phyloP scores from a whole-genome alignment of 2,888 invertebrate genomes.

The Pammene aurita region DNA sequence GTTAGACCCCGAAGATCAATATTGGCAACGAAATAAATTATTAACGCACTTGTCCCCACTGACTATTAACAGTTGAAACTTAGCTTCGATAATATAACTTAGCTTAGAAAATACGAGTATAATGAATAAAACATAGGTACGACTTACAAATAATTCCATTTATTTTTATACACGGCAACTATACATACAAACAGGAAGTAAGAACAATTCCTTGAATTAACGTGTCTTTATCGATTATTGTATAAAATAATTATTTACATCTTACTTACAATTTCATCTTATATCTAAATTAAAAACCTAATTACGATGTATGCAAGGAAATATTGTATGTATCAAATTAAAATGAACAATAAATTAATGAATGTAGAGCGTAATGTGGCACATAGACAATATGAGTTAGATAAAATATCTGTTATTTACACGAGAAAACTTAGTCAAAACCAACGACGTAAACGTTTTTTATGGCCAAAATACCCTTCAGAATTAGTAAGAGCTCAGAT shows the following conservation, averaged over 20 bases:
- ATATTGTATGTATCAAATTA: conserved; percentile 69
- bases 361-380: conserved; percentile 74
- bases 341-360: conserved; percentile 82
- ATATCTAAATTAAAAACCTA: conserved; percentile 73
- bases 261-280: conserved; percentile 69
- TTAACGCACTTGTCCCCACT: too few species aligned
- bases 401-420: conserved; percentile 62
- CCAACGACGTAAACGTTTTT: not conserved
- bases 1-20: too few species aligned
- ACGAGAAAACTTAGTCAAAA: conserved; percentile 45
- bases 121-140: not conserved
- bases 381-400: conserved; percentile 55
- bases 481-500: not conserved
- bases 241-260: conserved; percentile 72
- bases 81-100: too few species aligned
- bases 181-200: conserved; percentile 21
- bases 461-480: not conserved
- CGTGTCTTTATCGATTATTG: conserved; percentile 29
- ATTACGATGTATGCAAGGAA: conserved; percentile 62
- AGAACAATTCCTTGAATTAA: conserved; percentile 23
- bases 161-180: conserved; percentile 41
- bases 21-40: too few species aligned
- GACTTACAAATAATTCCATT: conserved; percentile 30
- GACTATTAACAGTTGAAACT: too few species aligned
- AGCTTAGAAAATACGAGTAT: too few species aligned